Evolutionary conservation across 2,113 vertebrate genomes (phyloP).

Genomic region (Mobula birostris): DNA sequence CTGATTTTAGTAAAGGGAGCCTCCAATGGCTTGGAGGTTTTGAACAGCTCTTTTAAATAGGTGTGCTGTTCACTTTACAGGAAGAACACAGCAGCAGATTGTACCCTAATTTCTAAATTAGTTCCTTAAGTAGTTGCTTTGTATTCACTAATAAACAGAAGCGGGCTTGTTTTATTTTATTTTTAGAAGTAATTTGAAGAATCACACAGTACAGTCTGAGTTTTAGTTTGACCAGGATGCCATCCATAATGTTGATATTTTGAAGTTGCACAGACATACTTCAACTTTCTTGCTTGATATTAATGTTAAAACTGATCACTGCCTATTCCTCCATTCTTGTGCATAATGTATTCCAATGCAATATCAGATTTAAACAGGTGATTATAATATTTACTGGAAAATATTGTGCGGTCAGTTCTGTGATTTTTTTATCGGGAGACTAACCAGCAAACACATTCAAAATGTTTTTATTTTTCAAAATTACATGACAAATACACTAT

Average conservation of each 20-base stretch:
- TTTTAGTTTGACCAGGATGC: neutral
- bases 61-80: neutral
- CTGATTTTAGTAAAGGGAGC: neutral
- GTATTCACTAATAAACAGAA: neutral
- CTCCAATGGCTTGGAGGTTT: neutral
- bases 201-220: neutral
- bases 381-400: neutral
- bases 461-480: neutral
- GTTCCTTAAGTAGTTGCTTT: neutral
- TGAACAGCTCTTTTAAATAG: neutral
- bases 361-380: neutral
- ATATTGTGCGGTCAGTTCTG: neutral
- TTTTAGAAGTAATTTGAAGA: neutral
- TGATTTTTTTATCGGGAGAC: neutral
- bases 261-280: neutral
- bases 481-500: neutral
- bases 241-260: neutral
- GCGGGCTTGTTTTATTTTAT: neutral
- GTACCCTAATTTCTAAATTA: neutral
- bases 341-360: no score
- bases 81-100: neutral
- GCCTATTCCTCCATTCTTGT: neutral
- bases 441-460: neutral
- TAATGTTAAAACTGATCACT: neutral
- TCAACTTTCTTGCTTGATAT: neutral